Conservation (phyloP, 2,888 invertebrate species). For the Nyleta sp. region DNA sequence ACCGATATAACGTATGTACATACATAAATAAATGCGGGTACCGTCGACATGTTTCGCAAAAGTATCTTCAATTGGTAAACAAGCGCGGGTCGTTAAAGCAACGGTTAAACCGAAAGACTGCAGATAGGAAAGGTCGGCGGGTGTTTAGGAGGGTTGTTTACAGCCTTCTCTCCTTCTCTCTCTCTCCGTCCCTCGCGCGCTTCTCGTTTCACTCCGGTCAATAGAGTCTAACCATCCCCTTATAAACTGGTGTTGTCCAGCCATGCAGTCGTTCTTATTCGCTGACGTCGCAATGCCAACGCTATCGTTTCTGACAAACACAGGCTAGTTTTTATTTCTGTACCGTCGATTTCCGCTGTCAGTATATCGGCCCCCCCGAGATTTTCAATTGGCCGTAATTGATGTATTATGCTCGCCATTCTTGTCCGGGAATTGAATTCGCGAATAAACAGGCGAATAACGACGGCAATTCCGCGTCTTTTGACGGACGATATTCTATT, state of each 20-base stretch:
- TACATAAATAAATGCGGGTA: slow-evolving; percentile 33
- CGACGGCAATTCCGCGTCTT: slow-evolving; percentile 21
- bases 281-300: slow-evolving; percentile 75
- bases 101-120: slow-evolving; percentile 76
- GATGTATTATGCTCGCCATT: slow-evolving; percentile 33
- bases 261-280: slow-evolving; percentile 71
- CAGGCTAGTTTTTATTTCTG: slow-evolving; percentile 59
- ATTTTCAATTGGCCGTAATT: slow-evolving; percentile 33
- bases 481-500: slow-evolving; percentile 30
- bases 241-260: slow-evolving; percentile 69
- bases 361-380: neutral
- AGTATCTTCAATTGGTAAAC: slow-evolving; percentile 77
- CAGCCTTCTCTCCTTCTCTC: slow-evolving; percentile 67
- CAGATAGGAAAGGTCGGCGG: slow-evolving; percentile 70
- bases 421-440: slow-evolving; percentile 17
- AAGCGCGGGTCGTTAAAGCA: slow-evolving; percentile 78
- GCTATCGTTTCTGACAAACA: slow-evolving; percentile 68
- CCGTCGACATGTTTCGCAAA: slow-evolving; percentile 60
- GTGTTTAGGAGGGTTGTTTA: slow-evolving; percentile 80
- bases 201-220: slow-evolving; percentile 70
- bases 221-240: slow-evolving; percentile 71
- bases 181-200: too few species aligned
- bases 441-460: slow-evolving; percentile 22
- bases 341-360: slow-evolving; percentile 61
- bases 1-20: slow-evolving; percentile 16